Conservation (phyloP, 2,113 vertebrate species). For the Ornithorhynchus anatinus region DNA sequence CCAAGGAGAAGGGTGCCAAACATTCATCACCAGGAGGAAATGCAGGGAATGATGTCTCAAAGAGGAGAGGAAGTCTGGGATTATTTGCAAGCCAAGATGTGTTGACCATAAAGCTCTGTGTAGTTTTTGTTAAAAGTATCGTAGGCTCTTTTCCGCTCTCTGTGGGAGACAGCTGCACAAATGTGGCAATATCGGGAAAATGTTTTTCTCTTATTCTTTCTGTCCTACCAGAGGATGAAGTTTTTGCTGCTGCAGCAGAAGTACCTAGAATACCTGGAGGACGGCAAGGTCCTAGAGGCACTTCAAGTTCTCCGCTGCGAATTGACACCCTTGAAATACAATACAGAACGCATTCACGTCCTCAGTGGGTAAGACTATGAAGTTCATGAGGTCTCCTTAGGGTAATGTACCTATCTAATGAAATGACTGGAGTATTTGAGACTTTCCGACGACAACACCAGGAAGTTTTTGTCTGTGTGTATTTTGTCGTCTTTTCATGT, state of each 20-base stretch:
- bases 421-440: too few species aligned
- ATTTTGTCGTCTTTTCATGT: neutral
- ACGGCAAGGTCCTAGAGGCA: constrained; percentile 95
- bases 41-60: neutral
- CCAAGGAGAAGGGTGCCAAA: too few species aligned
- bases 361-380: constrained; percentile 87
- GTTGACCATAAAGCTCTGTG: constrained; percentile 64
- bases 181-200: constrained; percentile 81
- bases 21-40: neutral
- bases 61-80: neutral
- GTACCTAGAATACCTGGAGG: constrained; percentile 97
- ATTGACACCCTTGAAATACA: constrained; percentile 94
- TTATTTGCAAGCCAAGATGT: constrained; percentile 12
- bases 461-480: too few species aligned
- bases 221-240: constrained; percentile 92
- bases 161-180: constrained; percentile 80
- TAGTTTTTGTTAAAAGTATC: constrained; percentile 70
- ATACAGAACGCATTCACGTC: constrained; percentile 93
- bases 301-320: constrained; percentile 93
- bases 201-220: constrained; percentile 81
- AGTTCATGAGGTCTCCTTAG: neutral
- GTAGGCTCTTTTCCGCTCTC: constrained; percentile 80
- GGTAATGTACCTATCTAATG: too few species aligned
- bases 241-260: constrained; percentile 98
- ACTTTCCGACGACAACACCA: too few species aligned